Evolutionary conservation across 2,888 invertebrate genomes (phyloP).

Genomic region (Monochamus alternatus): DNA sequence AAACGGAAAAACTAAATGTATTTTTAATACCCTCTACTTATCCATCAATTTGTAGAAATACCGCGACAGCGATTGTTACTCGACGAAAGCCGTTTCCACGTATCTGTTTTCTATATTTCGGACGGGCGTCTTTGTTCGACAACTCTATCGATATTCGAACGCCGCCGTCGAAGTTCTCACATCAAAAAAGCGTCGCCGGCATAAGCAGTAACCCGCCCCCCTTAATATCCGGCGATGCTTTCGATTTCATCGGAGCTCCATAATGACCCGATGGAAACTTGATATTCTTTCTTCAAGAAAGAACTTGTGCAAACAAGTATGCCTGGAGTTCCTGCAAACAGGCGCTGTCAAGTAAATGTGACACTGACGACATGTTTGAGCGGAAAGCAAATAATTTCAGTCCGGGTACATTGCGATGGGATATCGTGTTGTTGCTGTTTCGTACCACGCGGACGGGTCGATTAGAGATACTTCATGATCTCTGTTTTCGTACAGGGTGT

Average conservation of each 20-base stretch:
- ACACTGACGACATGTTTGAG: background rate
- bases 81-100: no score
- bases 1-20: no score
- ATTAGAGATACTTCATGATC: background rate
- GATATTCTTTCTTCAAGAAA: background rate
- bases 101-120: no score
- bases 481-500: no score
- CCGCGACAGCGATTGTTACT: no score
- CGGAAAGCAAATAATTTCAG: background rate
- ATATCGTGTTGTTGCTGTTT: background rate
- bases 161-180: background rate
- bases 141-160: no score
- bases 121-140: no score
- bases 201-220: background rate
- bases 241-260: background rate
- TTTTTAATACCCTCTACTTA: no score
- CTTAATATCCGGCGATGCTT: background rate
- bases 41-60: no score
- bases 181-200: background rate
- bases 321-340: background rate
- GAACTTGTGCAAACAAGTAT: background rate
- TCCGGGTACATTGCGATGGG: background rate
- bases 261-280: conserved; percentile 2
- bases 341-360: background rate
- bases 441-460: background rate